Evolutionary conservation across 1,140 invertebrate species (phyloP).

Genomic region (Calliopsis andreniformis): DNA sequence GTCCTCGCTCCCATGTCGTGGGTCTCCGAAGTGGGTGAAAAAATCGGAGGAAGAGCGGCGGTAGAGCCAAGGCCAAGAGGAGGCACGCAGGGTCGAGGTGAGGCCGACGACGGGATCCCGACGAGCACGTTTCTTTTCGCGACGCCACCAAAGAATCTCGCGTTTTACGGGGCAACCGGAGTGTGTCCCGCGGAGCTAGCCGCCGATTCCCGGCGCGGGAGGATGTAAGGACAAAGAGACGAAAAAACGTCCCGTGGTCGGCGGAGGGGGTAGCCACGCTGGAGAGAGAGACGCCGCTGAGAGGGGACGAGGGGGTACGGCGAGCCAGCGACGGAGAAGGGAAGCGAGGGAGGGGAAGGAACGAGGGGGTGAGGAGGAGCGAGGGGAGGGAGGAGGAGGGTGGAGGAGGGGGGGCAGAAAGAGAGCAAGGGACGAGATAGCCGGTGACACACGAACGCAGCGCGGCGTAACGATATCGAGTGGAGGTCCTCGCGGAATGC

Average conservation of each 20-base stretch:
- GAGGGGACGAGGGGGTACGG: constrained; percentile 39
- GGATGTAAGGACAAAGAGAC: constrained; percentile 68
- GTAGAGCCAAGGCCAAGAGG: no score
- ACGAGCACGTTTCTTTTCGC: constrained; percentile 48
- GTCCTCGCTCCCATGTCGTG: constrained; percentile 1
- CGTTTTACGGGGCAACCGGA: constrained; percentile 56
- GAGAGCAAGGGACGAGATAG: constrained; percentile 28
- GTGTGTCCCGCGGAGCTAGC: constrained; percentile 57
- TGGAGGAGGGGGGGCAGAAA: background rate
- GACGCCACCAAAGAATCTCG: constrained; percentile 58
- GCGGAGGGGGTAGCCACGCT: constrained; percentile 50
- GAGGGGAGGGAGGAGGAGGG: constrained; percentile 10
- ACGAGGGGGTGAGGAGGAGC: constrained; percentile 9
- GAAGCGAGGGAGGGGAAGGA: constrained; percentile 15
- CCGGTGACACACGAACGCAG: constrained; percentile 57
- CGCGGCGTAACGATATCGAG: constrained; percentile 61
- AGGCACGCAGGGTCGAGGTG: no score
- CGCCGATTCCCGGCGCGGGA: constrained; percentile 63
- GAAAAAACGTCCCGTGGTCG: constrained; percentile 55
- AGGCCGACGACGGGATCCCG: background rate
- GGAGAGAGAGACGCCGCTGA: constrained; percentile 22
- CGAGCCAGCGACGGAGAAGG: constrained; percentile 23
- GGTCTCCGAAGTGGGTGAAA: constrained; percentile 11
- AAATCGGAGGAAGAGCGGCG: no score
- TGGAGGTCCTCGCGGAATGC: constrained; percentile 62